Percentiles rank a stretch among this genome's conserved stretches.
Evolutionary conservation across 1,140 invertebrate species (phyloP).

Genomic region (Wiebesia pumilae): DNA sequence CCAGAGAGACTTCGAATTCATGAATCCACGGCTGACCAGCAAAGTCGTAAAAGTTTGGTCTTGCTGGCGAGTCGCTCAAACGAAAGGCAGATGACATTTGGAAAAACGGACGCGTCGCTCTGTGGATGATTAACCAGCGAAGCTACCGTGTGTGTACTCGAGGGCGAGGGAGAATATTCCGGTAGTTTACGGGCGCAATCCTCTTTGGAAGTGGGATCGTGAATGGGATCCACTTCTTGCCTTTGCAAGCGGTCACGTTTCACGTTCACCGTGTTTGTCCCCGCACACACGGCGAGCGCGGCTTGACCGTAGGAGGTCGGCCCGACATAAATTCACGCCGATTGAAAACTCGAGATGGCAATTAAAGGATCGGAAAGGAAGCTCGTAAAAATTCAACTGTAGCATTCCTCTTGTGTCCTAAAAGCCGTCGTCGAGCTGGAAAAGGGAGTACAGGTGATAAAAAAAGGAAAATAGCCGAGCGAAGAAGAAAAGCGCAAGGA

Average conservation of each 20-base stretch:
- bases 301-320: slow-evolving; percentile 41
- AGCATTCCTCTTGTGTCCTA: slow-evolving; percentile 51
- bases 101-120: too few relatives aligned
- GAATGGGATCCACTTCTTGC: not conserved
- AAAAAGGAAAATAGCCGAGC: not conserved
- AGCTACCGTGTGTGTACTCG: slow-evolving; percentile 55
- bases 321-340: slow-evolving; percentile 32
- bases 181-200: slow-evolving; percentile 7
- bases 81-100: too few relatives aligned
- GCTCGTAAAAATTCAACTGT: slow-evolving; percentile 22
- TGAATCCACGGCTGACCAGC: too few relatives aligned
- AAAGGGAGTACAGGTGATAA: not conserved
- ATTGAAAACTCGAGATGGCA: slow-evolving; percentile 25
- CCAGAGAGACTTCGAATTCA: too few relatives aligned
- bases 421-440: not conserved
- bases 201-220: not conserved
- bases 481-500: not conserved
- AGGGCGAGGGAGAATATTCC: not conserved
- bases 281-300: not conserved
- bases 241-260: slow-evolving; percentile 53
- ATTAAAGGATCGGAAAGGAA: slow-evolving; percentile 11
- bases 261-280: not conserved
- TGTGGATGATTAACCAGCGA: not conserved
- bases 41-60: too few relatives aligned
- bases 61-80: too few relatives aligned